Evolutionary conservation across 2,797 vertebrate species (phyloP), one percentile per base, ranked within the genome.

Genomic region (Alfaro cultratus): DNA sequence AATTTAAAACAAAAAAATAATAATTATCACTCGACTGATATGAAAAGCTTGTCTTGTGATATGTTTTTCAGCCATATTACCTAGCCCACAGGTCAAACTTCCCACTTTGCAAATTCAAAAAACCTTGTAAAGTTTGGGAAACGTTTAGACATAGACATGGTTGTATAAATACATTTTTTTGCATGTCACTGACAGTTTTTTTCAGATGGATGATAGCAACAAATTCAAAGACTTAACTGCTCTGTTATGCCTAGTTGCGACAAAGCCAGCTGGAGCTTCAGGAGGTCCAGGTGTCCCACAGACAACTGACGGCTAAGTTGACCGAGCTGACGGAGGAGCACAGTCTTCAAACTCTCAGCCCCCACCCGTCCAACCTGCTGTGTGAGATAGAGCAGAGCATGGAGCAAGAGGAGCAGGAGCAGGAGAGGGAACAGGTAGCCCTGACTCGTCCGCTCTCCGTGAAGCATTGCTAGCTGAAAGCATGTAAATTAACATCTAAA

Each of bases 311-410:
- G 26, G 86, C 93, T 36, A 97, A 95, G 55, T 93, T 99, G 85
- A 97, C 98, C 76, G 98, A 99, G 92, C 94, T 99, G 90, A 94
- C 94, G 0, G 98, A 99, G 77, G 98, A 99, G 89, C 95, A 94
- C 91, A 98, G 97, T 87, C 96, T 99, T 55, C 97, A 98, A 55
- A 95, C 95, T 84, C 95, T 97, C 64, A 96, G 96, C 12, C 95
- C 97, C 5, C 96, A 97, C 92, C 97, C 96, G 16, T 96, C 96
- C 0, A 99, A 97, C 73, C 95, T 99, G 79, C 96, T 99, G 83
- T 99, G 97, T 15, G 98, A 99, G 94, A 99, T 99, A 1, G 98
- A 99, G 78, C 98, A 99, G 94, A 99, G 98, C 94, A 99, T 99
- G 97, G 98, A 99, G 92, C 98, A 99, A 26, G 98, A 99, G 91